Conservation (phyloP, 92 coral and sea anemone species). For the Porites lobata region DNA sequence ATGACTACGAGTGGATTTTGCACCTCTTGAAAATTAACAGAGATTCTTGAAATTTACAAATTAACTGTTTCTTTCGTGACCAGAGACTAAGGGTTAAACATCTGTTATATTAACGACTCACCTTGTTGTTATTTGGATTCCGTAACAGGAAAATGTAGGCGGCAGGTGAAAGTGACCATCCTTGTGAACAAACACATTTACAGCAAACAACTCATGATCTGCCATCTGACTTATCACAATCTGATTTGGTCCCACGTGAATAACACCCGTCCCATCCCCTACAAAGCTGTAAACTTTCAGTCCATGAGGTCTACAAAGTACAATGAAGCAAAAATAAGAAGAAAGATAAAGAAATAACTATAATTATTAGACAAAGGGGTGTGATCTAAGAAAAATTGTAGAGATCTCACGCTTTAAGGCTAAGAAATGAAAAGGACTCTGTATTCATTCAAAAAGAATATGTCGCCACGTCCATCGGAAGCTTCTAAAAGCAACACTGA, state of each 20-base stretch:
- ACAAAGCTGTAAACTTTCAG: conserved; percentile 90
- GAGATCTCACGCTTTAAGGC: too few species aligned
- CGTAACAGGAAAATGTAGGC: conserved; percentile 88
- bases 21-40: too few species aligned
- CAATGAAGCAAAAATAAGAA: neutral
- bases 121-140: conserved; percentile 91
- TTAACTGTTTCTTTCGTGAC: too few species aligned
- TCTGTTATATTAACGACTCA: neutral
- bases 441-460: too few species aligned
- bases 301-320: conserved; percentile 78
- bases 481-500: too few species aligned
- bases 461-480: too few species aligned
- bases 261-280: conserved; percentile 92
- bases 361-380: too few species aligned
- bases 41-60: too few species aligned
- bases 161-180: conserved; percentile 91
- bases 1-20: too few species aligned
- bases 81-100: too few species aligned
- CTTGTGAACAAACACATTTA: conserved; percentile 89
- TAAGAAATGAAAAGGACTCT: too few species aligned
- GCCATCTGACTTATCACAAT: conserved; percentile 95
- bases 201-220: conserved; percentile 89
- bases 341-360: neutral
- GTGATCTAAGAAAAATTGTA: too few species aligned
- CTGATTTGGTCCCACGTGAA: conserved; percentile 97